Evolutionary conservation across 30 jellyfish, hydroid and myxozoan genomes (phyloP).

Genomic region (Nemopilema nomurai): DNA sequence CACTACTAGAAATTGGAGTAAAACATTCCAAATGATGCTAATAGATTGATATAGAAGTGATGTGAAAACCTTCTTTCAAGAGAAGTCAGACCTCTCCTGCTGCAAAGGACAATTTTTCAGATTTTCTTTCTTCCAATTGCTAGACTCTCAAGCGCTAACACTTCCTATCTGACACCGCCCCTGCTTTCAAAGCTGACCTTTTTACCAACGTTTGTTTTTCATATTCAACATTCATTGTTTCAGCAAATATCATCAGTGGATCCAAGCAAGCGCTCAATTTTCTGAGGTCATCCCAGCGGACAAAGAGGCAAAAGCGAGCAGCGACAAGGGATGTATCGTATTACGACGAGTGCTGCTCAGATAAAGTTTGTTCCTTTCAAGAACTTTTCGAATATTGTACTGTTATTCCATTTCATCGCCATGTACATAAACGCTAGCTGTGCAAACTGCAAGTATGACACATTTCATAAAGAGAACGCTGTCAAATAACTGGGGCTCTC

Average conservation of each 20-base stretch:
- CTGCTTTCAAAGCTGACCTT: neutral
- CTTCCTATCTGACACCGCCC: neutral
- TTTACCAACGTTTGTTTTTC: too few species aligned
- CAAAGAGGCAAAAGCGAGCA: conserved; percentile 31
- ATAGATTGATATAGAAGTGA: neutral
- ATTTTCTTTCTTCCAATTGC: too few species aligned
- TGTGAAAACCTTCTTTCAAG: too few species aligned
- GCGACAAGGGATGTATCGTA: conserved; percentile 41
- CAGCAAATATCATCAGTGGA: conserved; percentile 36
- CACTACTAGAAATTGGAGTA: neutral
- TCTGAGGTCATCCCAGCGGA: conserved; percentile 16
- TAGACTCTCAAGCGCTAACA: neutral
- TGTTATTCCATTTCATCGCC: conserved; percentile 45
- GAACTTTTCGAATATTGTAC: conserved; percentile 61
- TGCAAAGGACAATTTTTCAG: neutral
- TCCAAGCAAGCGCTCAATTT: conserved; percentile 39
- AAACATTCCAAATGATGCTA: neutral
- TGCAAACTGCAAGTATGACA: neutral
- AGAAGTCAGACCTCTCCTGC: too few species aligned
- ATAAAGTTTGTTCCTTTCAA: conserved; percentile 39
- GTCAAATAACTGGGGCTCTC: neutral
- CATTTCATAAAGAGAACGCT: neutral
- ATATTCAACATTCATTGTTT: too few species aligned
- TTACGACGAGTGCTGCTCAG: conserved; percentile 61
- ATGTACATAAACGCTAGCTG: conserved; percentile 9